Conservation (phyloP, 1,140 invertebrate species). For the Neodiprion virginianus region DNA sequence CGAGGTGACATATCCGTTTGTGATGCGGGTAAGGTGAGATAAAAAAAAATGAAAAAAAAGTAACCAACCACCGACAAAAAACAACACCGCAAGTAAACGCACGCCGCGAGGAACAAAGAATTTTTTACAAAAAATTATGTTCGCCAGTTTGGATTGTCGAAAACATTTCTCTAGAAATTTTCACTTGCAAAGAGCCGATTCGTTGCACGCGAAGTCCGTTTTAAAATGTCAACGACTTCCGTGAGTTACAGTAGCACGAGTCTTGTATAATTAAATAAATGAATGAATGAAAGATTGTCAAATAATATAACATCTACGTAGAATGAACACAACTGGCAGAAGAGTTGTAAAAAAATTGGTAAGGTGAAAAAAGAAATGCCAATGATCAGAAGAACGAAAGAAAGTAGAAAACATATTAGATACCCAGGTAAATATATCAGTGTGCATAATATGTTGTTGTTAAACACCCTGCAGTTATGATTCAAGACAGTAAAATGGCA, state of each 20-base stretch:
- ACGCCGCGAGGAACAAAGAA: too few species aligned
- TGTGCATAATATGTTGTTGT: too few species aligned
- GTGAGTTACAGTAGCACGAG: slow-evolving; percentile 18
- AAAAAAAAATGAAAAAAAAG: neutral
- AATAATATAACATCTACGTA: too few species aligned
- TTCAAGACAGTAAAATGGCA: too few species aligned
- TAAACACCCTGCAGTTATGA: too few species aligned
- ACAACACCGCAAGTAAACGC: neutral
- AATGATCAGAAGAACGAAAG: too few species aligned
- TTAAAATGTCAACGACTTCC: neutral
- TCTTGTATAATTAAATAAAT: slow-evolving; percentile 11
- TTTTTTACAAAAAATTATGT: neutral
- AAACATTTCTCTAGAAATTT: neutral
- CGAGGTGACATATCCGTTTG: neutral
- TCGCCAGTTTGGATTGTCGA: neutral
- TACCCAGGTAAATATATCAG: too few species aligned
- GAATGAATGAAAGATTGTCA: neutral
- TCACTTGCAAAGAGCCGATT: neutral
- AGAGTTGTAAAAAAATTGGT: too few species aligned
- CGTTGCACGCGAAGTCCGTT: neutral
- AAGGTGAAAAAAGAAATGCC: too few species aligned
- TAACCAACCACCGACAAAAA: neutral
- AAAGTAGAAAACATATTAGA: too few species aligned
- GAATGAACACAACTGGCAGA: too few species aligned
- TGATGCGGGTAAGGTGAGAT: neutral